Conservation (phyloP, 1,140 invertebrate species). For the Drosophila arizonae region DNA sequence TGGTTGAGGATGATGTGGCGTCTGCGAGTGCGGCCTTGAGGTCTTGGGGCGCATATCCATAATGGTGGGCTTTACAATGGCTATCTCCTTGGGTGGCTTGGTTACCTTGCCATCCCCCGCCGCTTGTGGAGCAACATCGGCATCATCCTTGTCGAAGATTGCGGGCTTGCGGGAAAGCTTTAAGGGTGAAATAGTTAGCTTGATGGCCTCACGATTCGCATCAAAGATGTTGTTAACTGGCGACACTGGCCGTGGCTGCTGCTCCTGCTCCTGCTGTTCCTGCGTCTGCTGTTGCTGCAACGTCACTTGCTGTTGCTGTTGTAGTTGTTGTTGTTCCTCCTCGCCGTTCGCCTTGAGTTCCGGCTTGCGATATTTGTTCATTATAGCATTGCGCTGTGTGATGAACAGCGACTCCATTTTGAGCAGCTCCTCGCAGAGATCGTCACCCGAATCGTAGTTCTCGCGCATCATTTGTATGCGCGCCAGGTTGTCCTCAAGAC, state of each 20-base stretch:
- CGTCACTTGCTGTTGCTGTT: conserved; percentile 12
- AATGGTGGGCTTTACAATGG: conserved; percentile 79
- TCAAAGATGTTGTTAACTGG: conserved; percentile 74
- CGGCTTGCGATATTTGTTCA: conserved; percentile 73
- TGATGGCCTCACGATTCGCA: conserved; percentile 77
- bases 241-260: conserved; percentile 16
- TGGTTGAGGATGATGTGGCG: background rate
- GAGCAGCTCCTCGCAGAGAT: conserved; percentile 71
- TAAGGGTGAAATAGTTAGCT: conserved; percentile 72
- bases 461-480: conserved; percentile 81
- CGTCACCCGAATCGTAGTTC: conserved; percentile 74
- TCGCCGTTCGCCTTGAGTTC: conserved; percentile 48
- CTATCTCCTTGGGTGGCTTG: conserved; percentile 65
- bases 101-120: conserved; percentile 19
- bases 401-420: conserved; percentile 79
- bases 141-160: conserved; percentile 69
- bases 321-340: conserved; percentile 14
- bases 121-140: conserved; percentile 24
- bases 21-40: conserved; percentile 5
- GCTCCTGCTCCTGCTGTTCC: background rate
- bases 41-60: conserved; percentile 54
- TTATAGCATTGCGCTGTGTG: conserved; percentile 73
- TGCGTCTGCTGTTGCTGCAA: conserved; percentile 24
- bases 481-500: conserved; percentile 68
- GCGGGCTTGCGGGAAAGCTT: conserved; percentile 69